These are phyloP conservation scores for Omphaloscelis lunosa DNA, from an alignment of 2,888 invertebrate genomes.

Conservation along the genomic window DNA sequence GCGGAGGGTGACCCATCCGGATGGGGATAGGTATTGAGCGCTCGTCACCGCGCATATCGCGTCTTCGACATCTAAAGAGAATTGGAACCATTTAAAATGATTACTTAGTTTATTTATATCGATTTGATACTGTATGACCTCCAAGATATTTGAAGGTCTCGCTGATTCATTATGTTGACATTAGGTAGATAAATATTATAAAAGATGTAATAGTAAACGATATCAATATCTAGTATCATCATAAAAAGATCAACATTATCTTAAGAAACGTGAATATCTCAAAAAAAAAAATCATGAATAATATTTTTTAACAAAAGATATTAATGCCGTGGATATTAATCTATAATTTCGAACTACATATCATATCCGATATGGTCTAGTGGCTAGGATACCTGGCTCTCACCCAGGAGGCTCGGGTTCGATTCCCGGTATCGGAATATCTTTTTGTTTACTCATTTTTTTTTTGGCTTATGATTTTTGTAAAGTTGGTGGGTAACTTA, in stretches of 20 bases:
- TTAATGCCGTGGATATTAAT: neutral
- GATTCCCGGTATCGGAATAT: constrained; percentile 91
- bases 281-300: neutral
- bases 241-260: constrained; percentile 33
- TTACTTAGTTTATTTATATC: neutral
- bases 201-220: neutral
- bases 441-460: constrained; percentile 67
- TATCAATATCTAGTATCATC: constrained; percentile 17
- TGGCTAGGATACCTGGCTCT: constrained; percentile 92
- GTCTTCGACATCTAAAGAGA: constrained; percentile 92
- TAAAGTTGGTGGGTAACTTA: no score
- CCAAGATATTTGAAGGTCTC: constrained; percentile 8
- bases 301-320: neutral
- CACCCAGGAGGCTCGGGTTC: constrained; percentile 92
- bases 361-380: constrained; percentile 91
- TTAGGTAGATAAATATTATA: neutral
- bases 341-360: fast-evolving
- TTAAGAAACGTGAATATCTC: neutral
- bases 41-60: constrained; percentile 96
- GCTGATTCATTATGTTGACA: constrained; percentile 11
- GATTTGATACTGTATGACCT: neutral
- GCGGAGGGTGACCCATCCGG: constrained; percentile 95
- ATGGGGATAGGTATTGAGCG: constrained; percentile 94
- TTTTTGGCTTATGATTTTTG: no score
- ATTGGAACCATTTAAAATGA: neutral